These are phyloP conservation scores for Druceiella hillmani DNA, from an alignment of 2,888 invertebrate genomes.

Conservation along the genomic window DNA sequence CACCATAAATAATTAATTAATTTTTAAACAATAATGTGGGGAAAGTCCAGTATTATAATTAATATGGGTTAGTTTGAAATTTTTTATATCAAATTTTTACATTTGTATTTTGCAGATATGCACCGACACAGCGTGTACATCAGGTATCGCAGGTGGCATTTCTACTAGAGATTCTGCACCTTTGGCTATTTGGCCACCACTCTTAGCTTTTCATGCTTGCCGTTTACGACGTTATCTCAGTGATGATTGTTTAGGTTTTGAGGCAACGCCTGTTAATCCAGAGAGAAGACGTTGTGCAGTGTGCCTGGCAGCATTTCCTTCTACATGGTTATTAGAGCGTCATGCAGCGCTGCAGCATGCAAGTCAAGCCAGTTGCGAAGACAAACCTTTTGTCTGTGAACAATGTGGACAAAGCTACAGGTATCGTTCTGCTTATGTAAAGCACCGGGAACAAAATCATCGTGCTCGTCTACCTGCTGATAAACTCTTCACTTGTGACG, in stretches of 20 bases:
- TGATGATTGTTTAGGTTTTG: slow-evolving; percentile 48
- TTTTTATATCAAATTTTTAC: no score
- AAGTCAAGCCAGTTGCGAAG: slow-evolving; percentile 57
- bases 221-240: slow-evolving; percentile 46
- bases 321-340: slow-evolving; percentile 81
- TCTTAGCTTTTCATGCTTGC: slow-evolving; percentile 45
- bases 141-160: slow-evolving; percentile 28
- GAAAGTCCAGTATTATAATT: no score
- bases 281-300: slow-evolving; percentile 65
- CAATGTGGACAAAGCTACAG: slow-evolving; percentile 88
- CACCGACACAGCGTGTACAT: slow-evolving; percentile 41
- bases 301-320: slow-evolving; percentile 82
- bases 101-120: no score
- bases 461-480: slow-evolving; percentile 82
- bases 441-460: slow-evolving; percentile 84
- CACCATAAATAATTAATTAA: no score
- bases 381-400: slow-evolving; percentile 87
- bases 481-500: slow-evolving; percentile 85
- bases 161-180: slow-evolving; percentile 33
- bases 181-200: slow-evolving; percentile 46
- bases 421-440: slow-evolving; percentile 70
- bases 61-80: no score
- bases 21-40: no score
- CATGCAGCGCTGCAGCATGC: slow-evolving; percentile 83
- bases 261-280: slow-evolving; percentile 36